Base-by-base conservation (phyloP, 1,140 invertebrate species). In the Melitaea cinxia region DNA sequence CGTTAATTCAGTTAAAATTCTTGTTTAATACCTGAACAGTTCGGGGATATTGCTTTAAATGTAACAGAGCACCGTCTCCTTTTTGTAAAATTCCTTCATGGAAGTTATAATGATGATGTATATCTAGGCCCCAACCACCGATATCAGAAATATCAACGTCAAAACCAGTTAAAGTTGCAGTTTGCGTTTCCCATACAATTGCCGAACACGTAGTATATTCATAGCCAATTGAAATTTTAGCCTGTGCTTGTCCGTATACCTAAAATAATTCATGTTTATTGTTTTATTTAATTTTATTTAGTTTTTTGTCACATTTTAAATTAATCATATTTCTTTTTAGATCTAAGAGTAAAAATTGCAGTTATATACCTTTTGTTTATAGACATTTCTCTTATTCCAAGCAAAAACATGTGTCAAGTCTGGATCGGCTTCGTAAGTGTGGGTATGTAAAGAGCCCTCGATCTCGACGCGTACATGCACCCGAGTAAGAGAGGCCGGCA, bases 71-170 rank as follows among this genome's bases (percentile, higher is more conserved):
- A 28, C 98, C 98, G 84, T 99, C 98, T 21, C 98, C 98, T 85
- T 98, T 98, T 84, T 99, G 98, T 37, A 99, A 90, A 69, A 99
- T 98, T 75, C 97, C 98, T 93, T 99, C 97, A 78, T 98, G 96
- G 92, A 98, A 98, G 85, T 99, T 99, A 91, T 99, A 99, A 85
- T 98, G 97, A 86, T 99, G 98, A 91, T 99, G 98, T 57, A 99
- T 98, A 81, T 99, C 96, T 15, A 99, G 91, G 59, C 98, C 98
- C 98, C 98, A 99, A 9, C 97, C 98, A 0, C 98, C 98, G 45
- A 99, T 96, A 82, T 99, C 97, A 0, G 98, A 98, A 61, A 99
- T 98, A 70, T 98, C 97, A 26, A 99, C 96, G 85, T 99, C 97
- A 91, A 98, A 99, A n/a, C 98, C 99, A 86, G 97, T 96, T 65